Base-by-base conservation (phyloP, 2,888 invertebrate species). In the Neocrepidodera transversa region DNA sequence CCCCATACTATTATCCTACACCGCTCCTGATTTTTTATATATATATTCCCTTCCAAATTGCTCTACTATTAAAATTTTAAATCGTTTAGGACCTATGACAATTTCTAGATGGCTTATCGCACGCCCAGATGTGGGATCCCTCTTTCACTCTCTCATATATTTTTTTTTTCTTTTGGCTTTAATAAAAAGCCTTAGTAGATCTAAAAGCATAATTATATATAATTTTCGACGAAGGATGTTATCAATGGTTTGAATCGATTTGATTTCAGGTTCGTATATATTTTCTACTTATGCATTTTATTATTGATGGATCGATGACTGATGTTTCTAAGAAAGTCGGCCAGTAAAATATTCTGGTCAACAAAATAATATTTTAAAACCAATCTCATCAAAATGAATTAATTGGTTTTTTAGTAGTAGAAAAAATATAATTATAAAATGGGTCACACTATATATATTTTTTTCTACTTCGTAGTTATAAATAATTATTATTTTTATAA, bases 131-230 rank as follows among this genome's bases (percentile, higher is more conserved):
- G 69, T 65, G 59, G 49, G 61, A 60, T 56, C 53, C 50, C 26
- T 54, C 55, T 57, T 55, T 17, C 38, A 38, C 17, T 38, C 38
- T 38, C 38, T 17, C 10, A 11, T 52, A 38, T 60, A 13, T 48
- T 14, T 20, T 35, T 54, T 23, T 50, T 58, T 53, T 53, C 48
- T 52, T 55, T 14, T 23, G 13, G 13, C 26, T 45, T 63, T 60
- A 62, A 58, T 55, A 63, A 65, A 62, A 54, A 59, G 50, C 54
- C 58, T 36, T 50, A 63, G 59, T 63, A 55, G 57, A 62, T 47
- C 63, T 68, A 64, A 64, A 65, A 62, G 62, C 63, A 57, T 69
- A 69, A 69, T 69, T 69, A 67, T 69, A 69, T 69, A 68, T 68
- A 68, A 69, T 70, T 68, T 68, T 62, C 45, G 42, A 54, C 52